Evolutionary conservation across 2,113 vertebrate genomes (phyloP).

Genomic region (Oncorhynchus masou): DNA sequence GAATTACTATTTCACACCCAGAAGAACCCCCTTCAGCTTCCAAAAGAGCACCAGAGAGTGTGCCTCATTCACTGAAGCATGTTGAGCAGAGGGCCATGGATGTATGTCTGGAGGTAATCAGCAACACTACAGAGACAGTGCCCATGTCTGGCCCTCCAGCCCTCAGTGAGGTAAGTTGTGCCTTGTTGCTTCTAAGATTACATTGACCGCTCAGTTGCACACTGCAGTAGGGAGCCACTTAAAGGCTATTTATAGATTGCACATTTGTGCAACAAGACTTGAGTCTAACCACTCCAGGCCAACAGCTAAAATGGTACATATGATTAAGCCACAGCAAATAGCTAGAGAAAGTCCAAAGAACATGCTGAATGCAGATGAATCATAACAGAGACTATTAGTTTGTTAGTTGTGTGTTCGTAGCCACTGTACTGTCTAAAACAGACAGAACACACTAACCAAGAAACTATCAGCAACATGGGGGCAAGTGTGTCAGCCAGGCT

Average conservation of each 20-base stretch:
- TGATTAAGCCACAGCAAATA: constrained; percentile 10
- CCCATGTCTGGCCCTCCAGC: constrained; percentile 48
- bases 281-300: constrained; percentile 45
- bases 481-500: constrained; percentile 15
- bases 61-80: constrained; percentile 8
- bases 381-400: background rate
- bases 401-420: background rate
- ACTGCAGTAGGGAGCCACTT: constrained; percentile 38
- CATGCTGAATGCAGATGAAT: background rate
- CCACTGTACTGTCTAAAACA: background rate
- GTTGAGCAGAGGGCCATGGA: constrained; percentile 39
- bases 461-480: background rate
- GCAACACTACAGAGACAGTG: constrained; percentile 41
- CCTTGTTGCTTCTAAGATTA: constrained; percentile 34
- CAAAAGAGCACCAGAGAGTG: constrained; percentile 21
- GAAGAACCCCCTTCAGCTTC: constrained; percentile 8
- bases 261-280: constrained; percentile 53
- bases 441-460: constrained; percentile 1
- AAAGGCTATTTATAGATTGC: constrained; percentile 74
- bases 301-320: constrained; percentile 23
- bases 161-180: constrained; percentile 60
- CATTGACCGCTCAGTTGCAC: constrained; percentile 11
- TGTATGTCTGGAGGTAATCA: constrained; percentile 34
- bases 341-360: no score
- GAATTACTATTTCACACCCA: constrained; percentile 17